phyloP scores from a whole-genome alignment of 2,797 vertebrate species.

The Paedocypris micromegethes region DNA sequence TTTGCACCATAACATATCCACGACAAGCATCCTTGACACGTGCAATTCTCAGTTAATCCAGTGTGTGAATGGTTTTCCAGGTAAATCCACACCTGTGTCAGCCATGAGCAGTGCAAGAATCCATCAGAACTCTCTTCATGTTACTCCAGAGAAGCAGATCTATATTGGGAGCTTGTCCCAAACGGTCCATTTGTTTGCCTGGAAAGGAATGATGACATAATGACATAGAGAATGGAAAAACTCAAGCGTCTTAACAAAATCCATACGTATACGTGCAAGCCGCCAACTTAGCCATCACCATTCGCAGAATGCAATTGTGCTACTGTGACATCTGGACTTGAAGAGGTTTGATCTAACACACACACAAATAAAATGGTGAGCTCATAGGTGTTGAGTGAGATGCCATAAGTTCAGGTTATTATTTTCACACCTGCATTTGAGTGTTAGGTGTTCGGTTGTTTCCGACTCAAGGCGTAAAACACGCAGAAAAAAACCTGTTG shows the following conservation, averaged over 20 bases:
- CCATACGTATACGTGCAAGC: too few species aligned
- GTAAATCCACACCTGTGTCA: constrained; percentile 77
- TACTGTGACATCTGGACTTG: constrained; percentile 45
- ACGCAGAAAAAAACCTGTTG: constrained; percentile 19
- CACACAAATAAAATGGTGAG: constrained; percentile 34
- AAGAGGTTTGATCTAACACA: constrained; percentile 40
- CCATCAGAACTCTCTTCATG: constrained; percentile 67
- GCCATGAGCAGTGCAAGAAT: constrained; percentile 63
- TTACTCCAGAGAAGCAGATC: constrained; percentile 67
- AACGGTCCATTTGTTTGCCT: constrained; percentile 82
- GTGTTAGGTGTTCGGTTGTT: constrained; percentile 23
- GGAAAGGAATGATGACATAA: constrained; percentile 50
- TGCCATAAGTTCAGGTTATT: constrained; percentile 38
- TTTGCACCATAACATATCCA: constrained; percentile 81
- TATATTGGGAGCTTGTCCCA: constrained; percentile 72
- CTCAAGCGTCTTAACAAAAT: constrained; percentile 1
- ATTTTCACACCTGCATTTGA: constrained; percentile 42
- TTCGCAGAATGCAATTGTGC: constrained; percentile 34
- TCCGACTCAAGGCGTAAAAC: constrained; percentile 34
- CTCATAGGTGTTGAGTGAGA: constrained; percentile 45
- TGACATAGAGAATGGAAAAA: not conserved
- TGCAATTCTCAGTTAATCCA: constrained; percentile 51
- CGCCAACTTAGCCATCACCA: constrained; percentile 17
- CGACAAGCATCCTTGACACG: constrained; percentile 54
- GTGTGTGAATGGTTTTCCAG: constrained; percentile 70